phyloP scores from a whole-genome alignment of 1,140 invertebrate genomes.

The Lineus longissimus region DNA sequence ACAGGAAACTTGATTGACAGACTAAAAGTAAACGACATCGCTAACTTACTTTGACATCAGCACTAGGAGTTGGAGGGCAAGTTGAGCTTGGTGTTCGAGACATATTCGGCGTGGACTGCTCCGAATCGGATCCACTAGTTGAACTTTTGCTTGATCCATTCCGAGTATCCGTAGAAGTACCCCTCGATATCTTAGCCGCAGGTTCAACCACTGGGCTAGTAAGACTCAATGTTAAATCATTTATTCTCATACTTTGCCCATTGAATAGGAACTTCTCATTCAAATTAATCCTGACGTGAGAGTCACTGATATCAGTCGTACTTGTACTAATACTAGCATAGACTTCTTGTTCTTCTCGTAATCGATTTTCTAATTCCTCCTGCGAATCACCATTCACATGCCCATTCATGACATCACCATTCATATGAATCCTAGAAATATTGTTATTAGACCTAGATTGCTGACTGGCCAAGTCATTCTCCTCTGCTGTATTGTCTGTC shows the following conservation, averaged over 20 bases:
- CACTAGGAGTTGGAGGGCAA: constrained; percentile 39
- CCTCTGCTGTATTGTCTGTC: constrained; percentile 7
- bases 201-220: not conserved
- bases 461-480: too few species aligned
- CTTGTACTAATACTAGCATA: constrained; percentile 46
- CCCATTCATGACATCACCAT: too few species aligned
- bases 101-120: constrained; percentile 28
- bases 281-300: constrained; percentile 27
- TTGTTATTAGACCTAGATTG: too few species aligned
- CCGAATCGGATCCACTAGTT: constrained; percentile 10
- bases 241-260: constrained; percentile 1
- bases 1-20: too few species aligned
- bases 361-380: constrained; percentile 21
- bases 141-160: not conserved
- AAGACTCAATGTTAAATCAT: constrained; percentile 4
- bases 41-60: constrained; percentile 20
- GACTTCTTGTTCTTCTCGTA: too few species aligned
- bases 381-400: too few species aligned
- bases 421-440: too few species aligned
- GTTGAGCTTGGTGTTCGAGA: constrained; percentile 36
- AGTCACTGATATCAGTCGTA: constrained; percentile 50
- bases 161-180: not conserved
- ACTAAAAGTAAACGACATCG: too few species aligned
- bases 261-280: constrained; percentile 5
- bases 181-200: not conserved